Percentiles rank a stretch among this genome's conserved stretches.
Evolutionary conservation across 2,888 invertebrate species (phyloP).

Genomic region (Agriotes lineatus): DNA sequence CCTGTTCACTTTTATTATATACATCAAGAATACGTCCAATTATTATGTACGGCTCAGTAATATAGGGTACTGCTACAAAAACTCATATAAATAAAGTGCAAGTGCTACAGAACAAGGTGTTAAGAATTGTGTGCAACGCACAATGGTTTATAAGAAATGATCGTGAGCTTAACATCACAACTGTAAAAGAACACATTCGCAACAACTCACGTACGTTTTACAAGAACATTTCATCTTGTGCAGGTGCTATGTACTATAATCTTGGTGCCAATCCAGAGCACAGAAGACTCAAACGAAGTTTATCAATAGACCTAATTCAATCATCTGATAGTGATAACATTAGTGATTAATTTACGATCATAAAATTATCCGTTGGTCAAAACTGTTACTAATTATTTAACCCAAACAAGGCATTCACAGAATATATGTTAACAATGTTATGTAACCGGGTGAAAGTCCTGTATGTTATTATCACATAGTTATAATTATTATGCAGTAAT

Average conservation of each 20-base stretch:
- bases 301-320: too few relatives aligned
- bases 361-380: neutral
- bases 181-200: neutral
- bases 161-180: neutral
- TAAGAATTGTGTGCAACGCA: neutral
- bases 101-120: neutral
- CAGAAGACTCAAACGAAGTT: neutral
- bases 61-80: neutral
- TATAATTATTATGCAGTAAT: too few relatives aligned
- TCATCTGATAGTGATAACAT: neutral
- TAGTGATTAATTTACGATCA: neutral
- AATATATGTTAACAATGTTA: neutral
- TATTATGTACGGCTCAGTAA: too few relatives aligned
- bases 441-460: too few relatives aligned
- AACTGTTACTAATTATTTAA: neutral
- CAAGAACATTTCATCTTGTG: neutral
- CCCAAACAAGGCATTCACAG: too few relatives aligned
- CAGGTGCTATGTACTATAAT: neutral
- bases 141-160: neutral
- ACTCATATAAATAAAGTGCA: neutral
- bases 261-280: neutral
- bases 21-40: too few relatives aligned
- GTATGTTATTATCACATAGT: neutral
- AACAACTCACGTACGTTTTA: neutral
- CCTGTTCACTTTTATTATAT: too few relatives aligned